Evolutionary conservation across 2,797 vertebrate genomes (phyloP).

Genomic region (Melanotaenia nigrans): DNA sequence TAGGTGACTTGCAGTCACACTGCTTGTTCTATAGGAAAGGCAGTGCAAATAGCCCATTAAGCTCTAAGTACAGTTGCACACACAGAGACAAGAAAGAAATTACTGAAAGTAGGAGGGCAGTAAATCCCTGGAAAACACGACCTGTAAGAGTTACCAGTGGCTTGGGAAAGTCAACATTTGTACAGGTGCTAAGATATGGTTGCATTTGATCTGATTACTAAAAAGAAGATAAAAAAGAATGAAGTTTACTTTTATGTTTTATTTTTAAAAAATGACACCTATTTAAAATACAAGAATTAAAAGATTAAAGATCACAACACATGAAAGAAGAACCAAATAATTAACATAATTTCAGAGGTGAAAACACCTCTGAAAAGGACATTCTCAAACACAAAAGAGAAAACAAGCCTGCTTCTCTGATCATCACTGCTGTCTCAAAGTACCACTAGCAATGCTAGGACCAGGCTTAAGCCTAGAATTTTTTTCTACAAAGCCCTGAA

Average conservation of each 20-base stretch:
- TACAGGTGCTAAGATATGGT: slow-evolving; percentile 12
- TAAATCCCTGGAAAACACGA: slow-evolving; percentile 18
- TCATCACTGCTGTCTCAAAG: slow-evolving; percentile 16
- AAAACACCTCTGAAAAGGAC: background rate
- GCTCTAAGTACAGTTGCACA: background rate
- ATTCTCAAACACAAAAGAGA: slow-evolving; percentile 1
- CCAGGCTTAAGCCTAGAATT: background rate
- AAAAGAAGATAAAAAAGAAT: background rate
- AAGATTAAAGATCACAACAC: background rate
- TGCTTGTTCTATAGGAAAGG: slow-evolving; percentile 5
- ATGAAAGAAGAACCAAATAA: background rate
- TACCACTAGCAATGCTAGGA: background rate
- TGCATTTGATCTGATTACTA: background rate
- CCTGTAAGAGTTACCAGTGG: slow-evolving; percentile 2
- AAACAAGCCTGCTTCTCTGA: slow-evolving; percentile 22
- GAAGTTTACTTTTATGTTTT: background rate
- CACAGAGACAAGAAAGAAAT: background rate
- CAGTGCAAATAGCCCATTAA: slow-evolving; percentile 8
- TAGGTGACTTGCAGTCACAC: background rate
- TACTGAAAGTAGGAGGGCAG: slow-evolving; percentile 13
- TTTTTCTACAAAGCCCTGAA: background rate
- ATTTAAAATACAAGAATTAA: background rate
- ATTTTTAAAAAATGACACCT: background rate
- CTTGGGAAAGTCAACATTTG: background rate
- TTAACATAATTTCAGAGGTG: no score